These are phyloP conservation scores for Crocidura indochinensis DNA, from an alignment of 2,797 vertebrate genomes.

Conservation along the genomic window DNA sequence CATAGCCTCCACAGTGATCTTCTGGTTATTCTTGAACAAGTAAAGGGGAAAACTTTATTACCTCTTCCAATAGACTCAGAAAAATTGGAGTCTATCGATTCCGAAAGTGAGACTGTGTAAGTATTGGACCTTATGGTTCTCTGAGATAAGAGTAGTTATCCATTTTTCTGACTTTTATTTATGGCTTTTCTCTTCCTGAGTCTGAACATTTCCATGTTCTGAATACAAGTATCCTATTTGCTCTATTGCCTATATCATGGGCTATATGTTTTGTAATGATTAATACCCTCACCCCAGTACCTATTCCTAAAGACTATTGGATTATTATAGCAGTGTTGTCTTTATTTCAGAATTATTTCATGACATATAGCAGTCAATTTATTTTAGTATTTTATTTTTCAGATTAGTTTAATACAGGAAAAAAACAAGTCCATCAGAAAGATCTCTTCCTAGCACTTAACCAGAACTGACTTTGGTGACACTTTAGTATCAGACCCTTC, in stretches of 20 bases:
- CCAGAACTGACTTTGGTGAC: background rate
- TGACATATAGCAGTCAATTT: background rate
- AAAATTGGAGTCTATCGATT: constrained; percentile 88
- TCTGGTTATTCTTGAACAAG: constrained; percentile 91
- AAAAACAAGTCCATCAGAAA: background rate
- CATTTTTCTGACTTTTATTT: background rate
- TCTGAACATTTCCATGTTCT: background rate
- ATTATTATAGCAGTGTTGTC: background rate
- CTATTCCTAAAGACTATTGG: background rate
- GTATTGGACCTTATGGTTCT: constrained; percentile 62
- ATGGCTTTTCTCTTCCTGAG: background rate
- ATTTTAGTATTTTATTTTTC: background rate
- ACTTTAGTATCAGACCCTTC: background rate
- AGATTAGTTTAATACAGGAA: background rate
- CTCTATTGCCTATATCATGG: background rate
- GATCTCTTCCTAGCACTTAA: background rate
- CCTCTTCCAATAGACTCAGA: constrained; percentile 93
- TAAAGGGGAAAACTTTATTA: constrained; percentile 94
- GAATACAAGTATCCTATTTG: background rate
- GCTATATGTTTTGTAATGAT: background rate
- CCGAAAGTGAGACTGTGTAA: constrained; percentile 91
- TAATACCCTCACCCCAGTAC: background rate
- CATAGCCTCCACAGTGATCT: constrained; percentile 91
- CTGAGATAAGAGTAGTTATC: background rate
- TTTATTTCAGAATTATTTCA: constrained; percentile 2